Evolutionary conservation across 2,797 vertebrate species (phyloP).

Genomic region (Peromyscus melanophrys): DNA sequence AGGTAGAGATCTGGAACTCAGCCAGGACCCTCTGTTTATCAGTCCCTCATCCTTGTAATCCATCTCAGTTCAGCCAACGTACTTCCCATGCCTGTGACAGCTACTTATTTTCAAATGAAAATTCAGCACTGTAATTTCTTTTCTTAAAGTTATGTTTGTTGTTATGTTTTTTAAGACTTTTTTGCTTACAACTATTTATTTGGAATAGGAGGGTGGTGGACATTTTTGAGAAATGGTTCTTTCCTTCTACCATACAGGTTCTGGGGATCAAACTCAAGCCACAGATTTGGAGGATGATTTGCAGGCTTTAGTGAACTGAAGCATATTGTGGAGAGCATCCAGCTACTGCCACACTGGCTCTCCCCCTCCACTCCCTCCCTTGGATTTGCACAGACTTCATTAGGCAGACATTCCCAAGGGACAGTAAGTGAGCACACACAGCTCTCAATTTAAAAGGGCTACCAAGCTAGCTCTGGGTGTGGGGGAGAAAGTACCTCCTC

Average conservation of each 20-base stretch:
- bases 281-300: background rate
- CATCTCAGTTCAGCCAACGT: background rate
- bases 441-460: background rate
- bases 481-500: background rate
- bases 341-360: background rate
- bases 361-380: background rate
- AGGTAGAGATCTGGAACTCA: background rate
- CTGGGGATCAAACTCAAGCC: background rate
- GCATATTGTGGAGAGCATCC: background rate
- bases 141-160: background rate
- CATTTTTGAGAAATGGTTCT: background rate
- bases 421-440: background rate
- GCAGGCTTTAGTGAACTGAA: background rate
- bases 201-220: too few relatives aligned
- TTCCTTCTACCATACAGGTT: background rate
- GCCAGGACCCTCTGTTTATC: background rate
- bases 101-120: constrained; percentile 26
- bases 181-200: too few relatives aligned
- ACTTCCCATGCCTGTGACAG: background rate
- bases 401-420: background rate
- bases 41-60: background rate
- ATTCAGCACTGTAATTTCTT: background rate
- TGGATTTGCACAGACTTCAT: background rate
- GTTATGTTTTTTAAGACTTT: background rate
- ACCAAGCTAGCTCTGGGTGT: background rate